A percentile compares a stretch with the other conserved stretches of the same genome.
Evolutionary conservation across 2,113 vertebrate species (phyloP).

Genomic region (Bubo bubo): DNA sequence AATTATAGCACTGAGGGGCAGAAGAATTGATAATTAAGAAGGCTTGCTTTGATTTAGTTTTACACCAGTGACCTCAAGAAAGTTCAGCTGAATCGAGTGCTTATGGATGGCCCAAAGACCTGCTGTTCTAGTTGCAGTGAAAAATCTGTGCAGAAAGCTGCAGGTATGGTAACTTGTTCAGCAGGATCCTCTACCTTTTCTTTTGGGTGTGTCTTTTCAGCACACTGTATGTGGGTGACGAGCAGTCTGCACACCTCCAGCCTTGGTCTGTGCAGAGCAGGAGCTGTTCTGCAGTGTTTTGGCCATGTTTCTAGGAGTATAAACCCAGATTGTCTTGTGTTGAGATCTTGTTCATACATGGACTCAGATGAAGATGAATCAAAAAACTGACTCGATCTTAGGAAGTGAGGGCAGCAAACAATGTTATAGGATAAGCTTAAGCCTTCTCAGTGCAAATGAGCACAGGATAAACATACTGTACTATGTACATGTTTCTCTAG

Average conservation of each 20-base stretch:
- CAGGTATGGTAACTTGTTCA: background rate
- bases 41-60: background rate
- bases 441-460: background rate
- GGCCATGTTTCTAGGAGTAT: fast-evolving
- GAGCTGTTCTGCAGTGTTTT: background rate
- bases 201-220: slow-evolving; percentile 30
- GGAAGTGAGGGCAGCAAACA: background rate
- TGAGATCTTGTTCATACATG: background rate
- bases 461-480: background rate
- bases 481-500: background rate
- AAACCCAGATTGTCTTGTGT: background rate
- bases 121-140: background rate
- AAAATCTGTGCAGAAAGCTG: background rate
- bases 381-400: background rate
- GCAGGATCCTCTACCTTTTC: slow-evolving; percentile 19
- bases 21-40: background rate
- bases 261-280: background rate
- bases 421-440: background rate
- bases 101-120: background rate
- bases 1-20: background rate
- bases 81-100: background rate
- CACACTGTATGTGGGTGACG: background rate
- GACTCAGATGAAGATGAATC: background rate
- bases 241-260: background rate
- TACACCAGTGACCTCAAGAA: slow-evolving; percentile 10